A percentile compares a stretch with the other conserved stretches of the same genome.
Conservation (phyloP, 35 echinoderm and acorn worm genomes). For the Lytechinus pictus region DNA sequence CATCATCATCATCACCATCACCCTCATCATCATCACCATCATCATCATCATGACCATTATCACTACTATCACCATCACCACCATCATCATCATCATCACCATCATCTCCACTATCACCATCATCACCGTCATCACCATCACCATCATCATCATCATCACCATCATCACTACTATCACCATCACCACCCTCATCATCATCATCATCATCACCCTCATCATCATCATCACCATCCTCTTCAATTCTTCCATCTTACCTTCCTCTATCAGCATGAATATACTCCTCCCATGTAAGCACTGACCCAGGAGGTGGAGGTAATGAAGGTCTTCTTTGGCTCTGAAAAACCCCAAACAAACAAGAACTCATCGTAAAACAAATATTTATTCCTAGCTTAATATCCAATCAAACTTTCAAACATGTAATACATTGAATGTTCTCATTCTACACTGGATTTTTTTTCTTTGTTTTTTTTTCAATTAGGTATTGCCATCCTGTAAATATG, state of each 20-base stretch:
- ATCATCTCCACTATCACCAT: neutral
- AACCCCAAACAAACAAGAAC: slow-evolving; percentile 25
- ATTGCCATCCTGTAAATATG: too few relatives aligned
- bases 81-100: neutral
- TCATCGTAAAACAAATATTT: too few relatives aligned
- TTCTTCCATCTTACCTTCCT: slow-evolving; percentile 56
- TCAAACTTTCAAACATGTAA: too few relatives aligned
- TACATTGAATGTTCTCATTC: too few relatives aligned
- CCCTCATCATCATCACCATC: neutral
- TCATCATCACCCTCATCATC: neutral
- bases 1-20: neutral
- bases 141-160: neutral
- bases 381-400: too few relatives aligned
- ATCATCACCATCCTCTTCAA: neutral
- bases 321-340: slow-evolving; percentile 67
- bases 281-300: slow-evolving; percentile 66
- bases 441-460: too few relatives aligned
- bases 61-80: neutral
- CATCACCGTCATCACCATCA: neutral
- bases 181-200: neutral
- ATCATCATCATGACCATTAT: neutral
- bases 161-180: neutral
- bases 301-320: slow-evolving; percentile 69
- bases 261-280: slow-evolving; percentile 74
- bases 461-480: too few relatives aligned